These are phyloP conservation scores for Tetragonisca angustula DNA, from an alignment of 2,888 invertebrate species.

Conservation along the genomic window DNA sequence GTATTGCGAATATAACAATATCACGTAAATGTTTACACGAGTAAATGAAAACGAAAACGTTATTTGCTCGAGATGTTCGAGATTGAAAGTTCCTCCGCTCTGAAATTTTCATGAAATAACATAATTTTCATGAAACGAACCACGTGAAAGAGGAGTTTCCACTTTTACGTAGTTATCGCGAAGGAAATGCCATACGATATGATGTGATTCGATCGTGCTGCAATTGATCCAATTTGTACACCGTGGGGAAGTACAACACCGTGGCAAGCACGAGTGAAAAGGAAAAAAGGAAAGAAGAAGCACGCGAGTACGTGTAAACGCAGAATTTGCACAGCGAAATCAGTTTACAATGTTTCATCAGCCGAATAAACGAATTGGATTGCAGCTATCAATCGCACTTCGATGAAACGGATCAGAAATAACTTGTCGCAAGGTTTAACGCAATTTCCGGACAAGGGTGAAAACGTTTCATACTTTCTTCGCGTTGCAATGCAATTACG, in stretches of 20 bases:
- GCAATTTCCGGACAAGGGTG: background rate
- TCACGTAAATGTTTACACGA: no score
- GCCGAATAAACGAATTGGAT: constrained; percentile 20
- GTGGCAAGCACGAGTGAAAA: background rate
- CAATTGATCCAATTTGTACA: background rate
- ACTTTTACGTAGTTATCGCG: background rate
- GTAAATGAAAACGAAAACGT: background rate
- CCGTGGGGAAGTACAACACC: background rate
- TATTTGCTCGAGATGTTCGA: background rate
- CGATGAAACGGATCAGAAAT: background rate
- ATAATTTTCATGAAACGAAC: background rate
- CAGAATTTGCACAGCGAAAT: constrained; percentile 22
- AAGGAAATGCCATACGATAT: background rate
- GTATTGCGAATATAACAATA: background rate
- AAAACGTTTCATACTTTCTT: background rate
- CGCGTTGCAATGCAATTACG: background rate
- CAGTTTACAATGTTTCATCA: constrained; percentile 32
- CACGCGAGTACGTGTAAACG: background rate
- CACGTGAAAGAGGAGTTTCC: background rate
- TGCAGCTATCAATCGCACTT: constrained; percentile 8
- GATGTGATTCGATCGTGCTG: background rate
- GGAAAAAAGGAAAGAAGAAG: background rate
- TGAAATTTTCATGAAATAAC: background rate
- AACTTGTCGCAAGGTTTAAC: background rate
- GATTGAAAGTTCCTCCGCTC: background rate